A percentile compares a stretch with the other conserved stretches of the same genome.
These are phyloP conservation scores for Acropternis orthonyx DNA, from an alignment of 2,797 vertebrate species.

Conservation along the genomic window DNA sequence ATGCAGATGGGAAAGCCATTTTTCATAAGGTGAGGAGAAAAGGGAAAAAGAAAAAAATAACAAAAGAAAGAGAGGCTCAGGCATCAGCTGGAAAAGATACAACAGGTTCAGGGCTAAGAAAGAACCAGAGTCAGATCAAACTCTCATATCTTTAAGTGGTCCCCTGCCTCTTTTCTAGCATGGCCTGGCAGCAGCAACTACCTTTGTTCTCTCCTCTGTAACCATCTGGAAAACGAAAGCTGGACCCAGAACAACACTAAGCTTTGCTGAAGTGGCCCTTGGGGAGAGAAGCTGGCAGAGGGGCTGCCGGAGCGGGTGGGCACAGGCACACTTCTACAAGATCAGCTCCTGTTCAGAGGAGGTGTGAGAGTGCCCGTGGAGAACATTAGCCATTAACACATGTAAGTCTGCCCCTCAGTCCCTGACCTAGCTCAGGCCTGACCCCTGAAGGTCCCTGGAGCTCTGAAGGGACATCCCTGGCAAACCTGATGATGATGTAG, in stretches of 20 bases:
- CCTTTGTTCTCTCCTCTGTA: neutral
- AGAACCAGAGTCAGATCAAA: constrained; percentile 5
- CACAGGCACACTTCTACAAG: neutral
- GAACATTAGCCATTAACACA: neutral
- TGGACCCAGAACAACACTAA: neutral
- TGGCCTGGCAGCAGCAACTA: neutral
- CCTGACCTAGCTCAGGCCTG: neutral
- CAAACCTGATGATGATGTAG: neutral
- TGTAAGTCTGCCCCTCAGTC: neutral
- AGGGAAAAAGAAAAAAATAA: neutral
- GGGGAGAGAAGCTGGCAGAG: neutral
- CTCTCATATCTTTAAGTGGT: neutral
- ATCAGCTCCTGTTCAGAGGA: neutral
- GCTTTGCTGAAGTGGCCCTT: neutral
- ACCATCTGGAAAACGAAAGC: neutral
- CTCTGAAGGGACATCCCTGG: neutral
- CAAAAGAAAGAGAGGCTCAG: neutral
- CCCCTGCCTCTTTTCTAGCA: neutral
- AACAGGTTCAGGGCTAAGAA: neutral
- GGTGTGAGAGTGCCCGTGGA: neutral
- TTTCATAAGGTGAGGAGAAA: constrained; percentile 62
- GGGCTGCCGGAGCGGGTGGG: neutral
- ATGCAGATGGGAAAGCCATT: constrained; percentile 73
- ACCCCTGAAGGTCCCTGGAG: neutral
- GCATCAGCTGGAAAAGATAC: constrained; percentile 28